phyloP scores from a whole-genome alignment of 2,888 invertebrate species.

The Leuctra nigra region DNA sequence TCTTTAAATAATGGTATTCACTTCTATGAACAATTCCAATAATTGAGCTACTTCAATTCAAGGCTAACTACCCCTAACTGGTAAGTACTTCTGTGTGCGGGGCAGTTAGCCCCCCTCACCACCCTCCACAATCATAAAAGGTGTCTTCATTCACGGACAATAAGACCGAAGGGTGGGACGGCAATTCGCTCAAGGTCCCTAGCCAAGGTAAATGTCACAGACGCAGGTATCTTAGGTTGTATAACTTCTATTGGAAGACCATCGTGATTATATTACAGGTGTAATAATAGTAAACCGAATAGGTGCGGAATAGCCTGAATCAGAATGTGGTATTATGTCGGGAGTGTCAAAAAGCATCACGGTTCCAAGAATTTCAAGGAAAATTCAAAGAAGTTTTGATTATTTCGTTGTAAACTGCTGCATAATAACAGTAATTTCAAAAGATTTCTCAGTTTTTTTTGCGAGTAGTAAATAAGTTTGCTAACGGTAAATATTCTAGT shows the following conservation, averaged over 20 bases:
- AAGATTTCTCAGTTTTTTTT: too few species aligned
- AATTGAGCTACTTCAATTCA: background rate
- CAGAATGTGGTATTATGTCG: too few species aligned
- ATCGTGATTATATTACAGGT: background rate
- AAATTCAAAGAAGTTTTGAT: too few species aligned
- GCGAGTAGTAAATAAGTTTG: too few species aligned
- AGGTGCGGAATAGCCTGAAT: background rate
- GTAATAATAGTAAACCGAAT: background rate
- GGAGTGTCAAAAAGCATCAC: too few species aligned
- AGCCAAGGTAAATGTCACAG: constrained; percentile 1
- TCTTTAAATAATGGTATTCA: background rate
- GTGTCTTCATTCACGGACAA: background rate
- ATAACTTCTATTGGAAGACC: too few species aligned
- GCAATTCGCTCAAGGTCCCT: background rate
- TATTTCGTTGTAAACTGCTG: too few species aligned
- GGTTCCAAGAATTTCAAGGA: too few species aligned
- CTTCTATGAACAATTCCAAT: background rate
- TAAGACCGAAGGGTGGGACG: background rate
- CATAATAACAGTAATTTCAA: too few species aligned
- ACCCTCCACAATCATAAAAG: background rate
- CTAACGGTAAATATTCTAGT: too few species aligned
- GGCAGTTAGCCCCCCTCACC: background rate
- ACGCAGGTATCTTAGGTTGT: constrained; percentile 3
- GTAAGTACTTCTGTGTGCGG: background rate
- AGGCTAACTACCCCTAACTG: background rate